Evolutionary conservation across 2,888 invertebrate genomes (phyloP).

Genomic region (Argynnis bischoffii): DNA sequence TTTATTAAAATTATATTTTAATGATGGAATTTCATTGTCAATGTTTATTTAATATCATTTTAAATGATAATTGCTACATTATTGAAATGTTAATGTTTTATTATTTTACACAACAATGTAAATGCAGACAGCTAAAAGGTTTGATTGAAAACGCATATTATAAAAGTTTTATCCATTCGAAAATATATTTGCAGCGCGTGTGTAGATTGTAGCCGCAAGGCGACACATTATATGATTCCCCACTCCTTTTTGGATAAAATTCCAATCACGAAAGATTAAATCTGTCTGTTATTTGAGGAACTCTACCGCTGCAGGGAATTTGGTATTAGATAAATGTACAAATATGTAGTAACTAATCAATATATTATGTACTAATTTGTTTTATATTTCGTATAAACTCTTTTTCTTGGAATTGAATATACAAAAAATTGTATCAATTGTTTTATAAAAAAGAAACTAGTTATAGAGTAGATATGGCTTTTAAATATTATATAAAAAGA

Average conservation of each 20-base stretch:
- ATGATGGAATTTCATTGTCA: slow-evolving; percentile 26
- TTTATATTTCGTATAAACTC: too few species aligned
- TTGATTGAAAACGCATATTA: slow-evolving; percentile 13
- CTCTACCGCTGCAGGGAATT: slow-evolving; percentile 58
- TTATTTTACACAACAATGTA: slow-evolving; percentile 8
- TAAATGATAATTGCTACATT: slow-evolving; percentile 3
- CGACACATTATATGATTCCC: slow-evolving; percentile 46
- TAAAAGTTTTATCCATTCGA: slow-evolving; percentile 37
- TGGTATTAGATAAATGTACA: slow-evolving; percentile 37
- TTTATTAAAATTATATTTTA: slow-evolving; percentile 48
- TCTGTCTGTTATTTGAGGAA: slow-evolving; percentile 71
- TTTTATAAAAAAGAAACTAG: too few species aligned
- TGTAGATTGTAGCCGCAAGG: slow-evolving; percentile 36
- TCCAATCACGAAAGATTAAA: slow-evolving; percentile 73
- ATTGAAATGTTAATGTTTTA: neutral
- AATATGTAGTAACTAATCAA: slow-evolving; percentile 5
- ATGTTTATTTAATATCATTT: neutral
- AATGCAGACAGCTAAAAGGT: neutral
- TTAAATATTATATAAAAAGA: too few species aligned
- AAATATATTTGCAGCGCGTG: slow-evolving; percentile 49
- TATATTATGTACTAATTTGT: too few species aligned
- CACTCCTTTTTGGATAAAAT: slow-evolving; percentile 48
- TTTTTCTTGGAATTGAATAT: too few species aligned
- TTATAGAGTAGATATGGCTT: too few species aligned
- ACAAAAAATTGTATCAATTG: too few species aligned